These are phyloP conservation scores for Drosophila pectinifera DNA, from an alignment of 1,140 invertebrate species.

Conservation along the genomic window DNA sequence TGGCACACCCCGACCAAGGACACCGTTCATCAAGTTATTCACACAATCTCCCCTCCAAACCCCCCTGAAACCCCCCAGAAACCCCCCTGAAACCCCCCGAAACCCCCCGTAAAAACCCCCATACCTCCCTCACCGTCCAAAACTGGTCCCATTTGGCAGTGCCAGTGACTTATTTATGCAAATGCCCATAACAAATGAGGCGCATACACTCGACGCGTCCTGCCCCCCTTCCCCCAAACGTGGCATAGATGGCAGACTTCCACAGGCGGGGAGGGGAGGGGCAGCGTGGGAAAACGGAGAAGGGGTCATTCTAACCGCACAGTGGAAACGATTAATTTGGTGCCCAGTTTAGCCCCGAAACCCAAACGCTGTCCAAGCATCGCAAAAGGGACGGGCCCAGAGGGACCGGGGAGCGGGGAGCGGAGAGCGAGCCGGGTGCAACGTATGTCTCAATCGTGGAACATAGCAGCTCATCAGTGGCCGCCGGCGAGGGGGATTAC, in stretches of 20 bases:
- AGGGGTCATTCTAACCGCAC: slow-evolving; percentile 45
- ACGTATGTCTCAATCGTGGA: slow-evolving; percentile 71
- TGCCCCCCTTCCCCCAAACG: background rate
- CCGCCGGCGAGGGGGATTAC: slow-evolving; percentile 30
- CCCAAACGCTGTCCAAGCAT: slow-evolving; percentile 41
- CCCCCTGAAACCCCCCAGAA: slow-evolving; percentile 1
- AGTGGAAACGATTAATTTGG: slow-evolving; percentile 81
- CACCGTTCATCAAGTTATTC: slow-evolving; percentile 78
- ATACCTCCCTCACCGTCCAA: slow-evolving; percentile 1
- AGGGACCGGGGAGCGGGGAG: too few relatives aligned
- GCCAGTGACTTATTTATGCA: slow-evolving; percentile 81
- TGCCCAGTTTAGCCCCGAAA: slow-evolving; percentile 38
- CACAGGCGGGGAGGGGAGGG: background rate
- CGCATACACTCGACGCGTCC: slow-evolving; percentile 63
- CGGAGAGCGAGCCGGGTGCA: slow-evolving; percentile 50
- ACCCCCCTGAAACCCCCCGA: background rate
- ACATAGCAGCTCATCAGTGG: slow-evolving; percentile 52
- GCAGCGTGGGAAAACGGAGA: slow-evolving; percentile 7
- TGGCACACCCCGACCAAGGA: slow-evolving; percentile 2
- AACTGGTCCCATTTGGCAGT: slow-evolving; percentile 61
- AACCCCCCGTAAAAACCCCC: background rate
- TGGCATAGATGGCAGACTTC: background rate
- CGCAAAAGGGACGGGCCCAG: slow-evolving; percentile 39
- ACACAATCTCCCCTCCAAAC: too few relatives aligned
- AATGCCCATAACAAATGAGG: slow-evolving; percentile 82